phyloP scores from a whole-genome alignment of 2,888 invertebrate species.

The Leucophenga maculata region DNA sequence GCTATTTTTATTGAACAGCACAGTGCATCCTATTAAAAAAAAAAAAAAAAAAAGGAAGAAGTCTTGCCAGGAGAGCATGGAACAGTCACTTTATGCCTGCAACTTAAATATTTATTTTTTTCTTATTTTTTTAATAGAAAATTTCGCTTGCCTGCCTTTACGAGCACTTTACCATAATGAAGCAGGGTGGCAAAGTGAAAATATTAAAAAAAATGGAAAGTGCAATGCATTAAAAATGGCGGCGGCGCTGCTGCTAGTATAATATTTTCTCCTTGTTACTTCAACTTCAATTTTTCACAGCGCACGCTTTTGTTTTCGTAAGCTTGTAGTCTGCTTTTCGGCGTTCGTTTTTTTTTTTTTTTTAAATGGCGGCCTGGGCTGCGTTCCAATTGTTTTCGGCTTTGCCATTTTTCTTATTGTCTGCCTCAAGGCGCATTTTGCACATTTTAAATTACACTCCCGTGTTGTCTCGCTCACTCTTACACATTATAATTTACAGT shows the following conservation, averaged over 20 bases:
- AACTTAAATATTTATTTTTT: too few species aligned
- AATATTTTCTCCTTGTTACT: neutral
- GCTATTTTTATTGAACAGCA: neutral
- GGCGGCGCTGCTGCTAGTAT: neutral
- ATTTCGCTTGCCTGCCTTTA: too few species aligned
- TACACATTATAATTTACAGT: neutral
- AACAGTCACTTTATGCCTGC: too few species aligned
- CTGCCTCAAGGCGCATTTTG: conserved; percentile 28
- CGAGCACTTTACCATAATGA: too few species aligned
- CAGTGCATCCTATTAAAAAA: neutral
- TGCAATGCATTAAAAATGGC: too few species aligned
- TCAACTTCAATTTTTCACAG: neutral
- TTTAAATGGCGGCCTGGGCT: neutral
- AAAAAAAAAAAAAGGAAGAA: too few species aligned
- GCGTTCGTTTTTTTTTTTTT: conserved; percentile 1
- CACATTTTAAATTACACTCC: conserved; percentile 32
- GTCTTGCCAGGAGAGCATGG: too few species aligned
- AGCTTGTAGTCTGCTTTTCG: conserved; percentile 14
- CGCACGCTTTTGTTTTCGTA: neutral
- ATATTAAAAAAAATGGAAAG: too few species aligned
- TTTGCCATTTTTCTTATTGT: conserved; percentile 10
- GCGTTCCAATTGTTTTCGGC: neutral
- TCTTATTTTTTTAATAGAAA: too few species aligned
- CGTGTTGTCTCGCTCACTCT: neutral
- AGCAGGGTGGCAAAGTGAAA: too few species aligned